Evolutionary conservation across 2,797 vertebrate species (phyloP).

Genomic region (Coranthus polyacanthus): DNA sequence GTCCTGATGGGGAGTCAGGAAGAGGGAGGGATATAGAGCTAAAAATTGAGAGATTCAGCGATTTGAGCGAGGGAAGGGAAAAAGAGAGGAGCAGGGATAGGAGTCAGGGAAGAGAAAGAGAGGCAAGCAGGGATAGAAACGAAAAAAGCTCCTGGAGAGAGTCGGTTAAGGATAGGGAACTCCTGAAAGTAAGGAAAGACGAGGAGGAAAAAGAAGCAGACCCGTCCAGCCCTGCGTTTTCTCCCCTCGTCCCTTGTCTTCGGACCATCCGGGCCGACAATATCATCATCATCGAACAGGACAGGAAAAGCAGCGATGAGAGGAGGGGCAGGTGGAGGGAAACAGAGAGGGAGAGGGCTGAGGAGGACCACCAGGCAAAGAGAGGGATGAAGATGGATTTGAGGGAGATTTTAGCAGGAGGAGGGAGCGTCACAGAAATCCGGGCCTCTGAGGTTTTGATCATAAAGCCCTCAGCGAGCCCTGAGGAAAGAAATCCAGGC

Average conservation of each 20-base stretch:
- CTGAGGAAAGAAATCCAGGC: conserved; percentile 62
- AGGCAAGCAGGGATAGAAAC: conserved; percentile 53
- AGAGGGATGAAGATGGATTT: conserved; percentile 83
- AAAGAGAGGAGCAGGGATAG: conserved; percentile 69
- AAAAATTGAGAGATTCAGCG: conserved; percentile 73
- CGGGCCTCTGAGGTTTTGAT: conserved; percentile 85
- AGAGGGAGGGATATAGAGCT: conserved; percentile 66
- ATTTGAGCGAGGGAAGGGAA: conserved; percentile 49
- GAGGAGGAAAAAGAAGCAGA: conserved; percentile 63
- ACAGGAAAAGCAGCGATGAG: conserved; percentile 67
- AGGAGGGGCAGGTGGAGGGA: conserved; percentile 61
- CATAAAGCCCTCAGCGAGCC: conserved; percentile 73
- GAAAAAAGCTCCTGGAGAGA: conserved; percentile 67
- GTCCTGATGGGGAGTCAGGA: conserved; percentile 66
- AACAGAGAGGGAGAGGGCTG: conserved; percentile 46
- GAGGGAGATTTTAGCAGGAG: conserved; percentile 80
- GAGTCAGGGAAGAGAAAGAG: conserved; percentile 64
- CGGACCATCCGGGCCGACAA: conserved; percentile 85
- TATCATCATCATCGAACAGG: conserved; percentile 86
- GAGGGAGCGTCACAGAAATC: conserved; percentile 85
- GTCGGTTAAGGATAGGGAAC: conserved; percentile 57
- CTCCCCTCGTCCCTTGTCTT: conserved; percentile 64
- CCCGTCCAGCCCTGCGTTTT: conserved; percentile 20
- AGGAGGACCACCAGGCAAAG: conserved; percentile 73
- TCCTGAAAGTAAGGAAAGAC: conserved; percentile 55